Evolutionary conservation across 2,113 vertebrate genomes (phyloP).

Genomic region (Aepyceros melampus): DNA sequence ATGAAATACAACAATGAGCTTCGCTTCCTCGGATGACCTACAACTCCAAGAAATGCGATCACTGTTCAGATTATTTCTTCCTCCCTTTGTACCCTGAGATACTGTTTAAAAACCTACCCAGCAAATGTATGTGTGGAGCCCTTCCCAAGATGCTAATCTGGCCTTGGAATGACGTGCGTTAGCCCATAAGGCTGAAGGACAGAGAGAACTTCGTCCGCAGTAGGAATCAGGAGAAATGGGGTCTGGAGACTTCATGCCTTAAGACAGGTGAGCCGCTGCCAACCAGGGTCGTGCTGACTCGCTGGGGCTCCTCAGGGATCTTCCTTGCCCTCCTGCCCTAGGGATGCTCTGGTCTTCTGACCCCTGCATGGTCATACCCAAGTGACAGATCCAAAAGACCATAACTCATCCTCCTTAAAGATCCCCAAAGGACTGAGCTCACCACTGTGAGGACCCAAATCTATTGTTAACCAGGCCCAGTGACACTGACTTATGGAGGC

Average conservation of each 20-base stretch:
- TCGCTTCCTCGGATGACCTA: background rate
- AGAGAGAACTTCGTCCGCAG: background rate
- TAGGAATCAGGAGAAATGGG: background rate
- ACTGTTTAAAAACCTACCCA: background rate
- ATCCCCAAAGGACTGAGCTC: background rate
- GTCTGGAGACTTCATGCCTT: background rate
- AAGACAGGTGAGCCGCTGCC: background rate
- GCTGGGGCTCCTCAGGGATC: background rate
- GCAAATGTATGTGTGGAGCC: background rate
- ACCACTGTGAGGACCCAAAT: background rate
- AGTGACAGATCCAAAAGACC: background rate
- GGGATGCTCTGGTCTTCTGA: background rate
- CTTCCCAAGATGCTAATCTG: background rate
- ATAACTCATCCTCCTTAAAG: fast-evolving
- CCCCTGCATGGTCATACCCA: background rate
- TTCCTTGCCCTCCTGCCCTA: background rate
- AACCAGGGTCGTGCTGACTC: background rate
- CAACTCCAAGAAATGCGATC: background rate
- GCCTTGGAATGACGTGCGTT: background rate
- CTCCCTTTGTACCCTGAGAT: background rate
- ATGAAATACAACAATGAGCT: background rate
- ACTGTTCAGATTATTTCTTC: background rate
- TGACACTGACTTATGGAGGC: background rate
- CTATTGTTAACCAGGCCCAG: background rate
- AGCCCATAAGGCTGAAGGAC: background rate